phyloP scores from a whole-genome alignment of 2,113 vertebrate species.

The Paradisaea rubra region DNA sequence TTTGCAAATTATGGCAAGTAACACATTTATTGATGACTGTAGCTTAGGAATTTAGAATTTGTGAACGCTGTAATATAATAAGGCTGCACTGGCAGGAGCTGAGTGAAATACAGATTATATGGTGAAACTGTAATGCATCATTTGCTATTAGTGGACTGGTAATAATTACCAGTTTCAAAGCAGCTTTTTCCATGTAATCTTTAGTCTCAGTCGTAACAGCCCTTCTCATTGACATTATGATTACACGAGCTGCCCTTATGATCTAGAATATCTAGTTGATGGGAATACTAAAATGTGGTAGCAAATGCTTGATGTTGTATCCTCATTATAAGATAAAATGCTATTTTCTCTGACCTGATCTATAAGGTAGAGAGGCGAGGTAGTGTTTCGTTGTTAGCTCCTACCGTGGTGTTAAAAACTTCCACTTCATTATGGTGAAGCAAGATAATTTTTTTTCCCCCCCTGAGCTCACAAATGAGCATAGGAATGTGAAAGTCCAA shows the following conservation, averaged over 20 bases:
- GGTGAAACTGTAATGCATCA: slow-evolving; percentile 76
- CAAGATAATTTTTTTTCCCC: not conserved
- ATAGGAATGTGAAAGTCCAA: slow-evolving; percentile 6
- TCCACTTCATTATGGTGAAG: slow-evolving; percentile 28
- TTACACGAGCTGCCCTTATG: slow-evolving; percentile 75
- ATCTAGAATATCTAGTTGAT: slow-evolving; percentile 78
- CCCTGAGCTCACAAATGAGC: slow-evolving; percentile 1
- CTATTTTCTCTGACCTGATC: slow-evolving; percentile 72
- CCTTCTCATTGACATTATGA: slow-evolving; percentile 82
- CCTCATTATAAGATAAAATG: slow-evolving; percentile 75
- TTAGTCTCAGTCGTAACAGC: slow-evolving; percentile 77
- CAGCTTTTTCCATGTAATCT: slow-evolving; percentile 76
- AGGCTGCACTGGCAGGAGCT: slow-evolving; percentile 49
- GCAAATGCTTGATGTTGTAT: slow-evolving; percentile 65
- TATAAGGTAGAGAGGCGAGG: slow-evolving; percentile 51
- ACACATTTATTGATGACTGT: slow-evolving; percentile 79
- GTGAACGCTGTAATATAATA: slow-evolving; percentile 69
- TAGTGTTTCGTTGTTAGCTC: slow-evolving; percentile 47
- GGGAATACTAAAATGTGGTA: slow-evolving; percentile 71
- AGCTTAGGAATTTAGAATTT: slow-evolving; percentile 75
- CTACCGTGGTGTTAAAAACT: slow-evolving; percentile 14
- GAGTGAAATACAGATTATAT: slow-evolving; percentile 76
- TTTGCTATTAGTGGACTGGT: slow-evolving; percentile 82
- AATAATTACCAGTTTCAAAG: slow-evolving; percentile 84
- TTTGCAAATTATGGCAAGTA: slow-evolving; percentile 77